These are phyloP conservation scores for Apomyelois bistriatella DNA, from an alignment of 2,888 invertebrate species.

Conservation along the genomic window DNA sequence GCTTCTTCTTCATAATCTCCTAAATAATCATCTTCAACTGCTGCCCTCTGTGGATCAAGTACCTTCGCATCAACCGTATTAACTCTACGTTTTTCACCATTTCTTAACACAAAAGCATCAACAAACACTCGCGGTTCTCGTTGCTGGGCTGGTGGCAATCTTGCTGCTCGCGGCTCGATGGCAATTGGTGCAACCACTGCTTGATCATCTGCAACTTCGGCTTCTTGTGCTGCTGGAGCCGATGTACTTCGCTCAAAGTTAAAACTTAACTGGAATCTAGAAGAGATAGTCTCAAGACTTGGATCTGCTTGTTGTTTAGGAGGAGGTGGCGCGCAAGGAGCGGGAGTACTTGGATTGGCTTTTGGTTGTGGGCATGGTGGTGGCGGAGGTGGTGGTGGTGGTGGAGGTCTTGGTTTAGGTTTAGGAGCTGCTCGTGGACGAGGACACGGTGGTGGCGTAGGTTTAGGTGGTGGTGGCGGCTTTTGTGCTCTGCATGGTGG, in stretches of 20 bases:
- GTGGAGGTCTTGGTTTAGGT: slow-evolving; percentile 41
- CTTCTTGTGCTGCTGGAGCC: slow-evolving; percentile 33
- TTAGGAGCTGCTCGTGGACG: slow-evolving; percentile 52
- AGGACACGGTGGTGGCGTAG: slow-evolving; percentile 52
- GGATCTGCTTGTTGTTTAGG: slow-evolving; percentile 43
- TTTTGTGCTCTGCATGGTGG: slow-evolving; percentile 38
- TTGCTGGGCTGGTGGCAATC: slow-evolving; percentile 48
- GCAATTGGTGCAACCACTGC: slow-evolving; percentile 44
- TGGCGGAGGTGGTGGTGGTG: slow-evolving; percentile 43
- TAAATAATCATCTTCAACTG: slow-evolving; percentile 51
- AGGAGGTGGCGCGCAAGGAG: slow-evolving; percentile 48
- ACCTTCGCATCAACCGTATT: slow-evolving; percentile 58
- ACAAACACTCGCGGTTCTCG: slow-evolving; percentile 64
- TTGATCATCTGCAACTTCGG: slow-evolving; percentile 28
- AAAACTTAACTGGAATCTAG: slow-evolving; percentile 64
- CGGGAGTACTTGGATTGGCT: slow-evolving; percentile 57
- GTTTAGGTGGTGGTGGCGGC: slow-evolving; percentile 36
- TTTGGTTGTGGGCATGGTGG: slow-evolving; percentile 57
- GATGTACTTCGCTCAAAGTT: slow-evolving; percentile 60
- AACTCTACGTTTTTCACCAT: slow-evolving; percentile 64
- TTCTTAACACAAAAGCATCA: slow-evolving; percentile 66
- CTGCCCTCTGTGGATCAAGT: slow-evolving; percentile 32
- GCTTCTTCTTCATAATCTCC: slow-evolving; percentile 52
- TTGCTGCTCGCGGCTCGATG: slow-evolving; percentile 61
- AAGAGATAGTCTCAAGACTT: slow-evolving; percentile 56